Base-by-base conservation (phyloP, 2,113 vertebrate genomes). In the Serinus canaria region DNA sequence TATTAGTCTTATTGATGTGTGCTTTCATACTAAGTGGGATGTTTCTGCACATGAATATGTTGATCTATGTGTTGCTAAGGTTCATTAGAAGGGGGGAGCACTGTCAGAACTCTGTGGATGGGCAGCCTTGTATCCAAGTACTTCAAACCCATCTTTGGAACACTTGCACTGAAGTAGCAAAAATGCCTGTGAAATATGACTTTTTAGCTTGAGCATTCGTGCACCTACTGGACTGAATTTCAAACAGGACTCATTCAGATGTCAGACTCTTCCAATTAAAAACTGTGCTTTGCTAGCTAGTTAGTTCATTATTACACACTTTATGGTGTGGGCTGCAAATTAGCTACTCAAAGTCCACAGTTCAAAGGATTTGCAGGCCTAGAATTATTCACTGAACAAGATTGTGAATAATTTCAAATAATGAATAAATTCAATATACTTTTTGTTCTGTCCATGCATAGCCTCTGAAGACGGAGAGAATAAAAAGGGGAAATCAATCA, bases 391-490 rank as follows among this genome's bases (percentile, higher is more conserved):
- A 95, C 95, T 94, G 95, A 96, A 96, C 86, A 89, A 92, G 88
- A 97, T 96, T 96, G 95, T 97, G 96, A 95, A 96, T 97, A 96
- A 97, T 96, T 97, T 96, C 93, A 95, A 92, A 95, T 96, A 94
- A 95, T 96, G 94, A 97, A 96, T 97, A 97, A 95, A 97, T 97
- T 97, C 94, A 96, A 95, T 95, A 97, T 94, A 96, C 80, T 96
- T 96, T 95, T 96, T 96, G 93, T 95, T 96, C 94, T 96, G 94
- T 93, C 94, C n/a, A 0, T 95, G 83, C 90, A 90, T 90, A 87
- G 83, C 62, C 37, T 96, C 94, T 94, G 85, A 95, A 97, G 92
- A 94, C 52, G 35, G 75, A 96, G 68, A 94, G 94, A 95, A 94
- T 93, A 95, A 96, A 95, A 96, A 95, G 68, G 83, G 78, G 91